Evolutionary conservation across 2,797 vertebrate genomes (phyloP).

Genomic region (Sebastes glaucus): DNA sequence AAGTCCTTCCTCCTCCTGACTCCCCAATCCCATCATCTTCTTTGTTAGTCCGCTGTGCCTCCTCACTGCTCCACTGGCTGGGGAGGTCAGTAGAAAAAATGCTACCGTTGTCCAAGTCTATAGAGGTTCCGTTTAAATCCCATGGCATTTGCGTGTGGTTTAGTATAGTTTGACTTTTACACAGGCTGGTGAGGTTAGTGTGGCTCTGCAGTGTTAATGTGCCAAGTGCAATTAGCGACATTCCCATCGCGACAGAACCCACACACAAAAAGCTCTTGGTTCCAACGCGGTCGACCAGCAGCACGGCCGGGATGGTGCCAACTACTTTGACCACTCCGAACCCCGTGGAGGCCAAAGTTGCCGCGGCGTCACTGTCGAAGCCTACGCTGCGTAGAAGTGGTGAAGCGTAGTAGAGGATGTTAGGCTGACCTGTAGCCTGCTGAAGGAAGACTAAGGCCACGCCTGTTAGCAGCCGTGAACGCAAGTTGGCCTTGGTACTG

Average conservation of each 20-base stretch:
- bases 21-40: slow-evolving; percentile 18
- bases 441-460: slow-evolving; percentile 90
- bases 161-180: slow-evolving; percentile 72
- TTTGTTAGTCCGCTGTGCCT: slow-evolving; percentile 10
- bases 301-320: slow-evolving; percentile 89
- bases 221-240: slow-evolving; percentile 87
- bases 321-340: slow-evolving; percentile 93
- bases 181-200: slow-evolving; percentile 87
- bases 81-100: slow-evolving; percentile 24
- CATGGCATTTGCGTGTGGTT: slow-evolving; percentile 74
- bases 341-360: slow-evolving; percentile 92
- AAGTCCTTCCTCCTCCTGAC: slow-evolving; percentile 10
- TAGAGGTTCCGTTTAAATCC: slow-evolving; percentile 51
- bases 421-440: slow-evolving; percentile 94
- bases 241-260: slow-evolving; percentile 89
- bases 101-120: slow-evolving; percentile 27
- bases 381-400: slow-evolving; percentile 93
- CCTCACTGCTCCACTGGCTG: slow-evolving; percentile 33
- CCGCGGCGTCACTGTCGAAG: slow-evolving; percentile 92
- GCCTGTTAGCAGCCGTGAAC: slow-evolving; percentile 89
- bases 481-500: slow-evolving; percentile 90
- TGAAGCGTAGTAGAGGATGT: slow-evolving; percentile 94
- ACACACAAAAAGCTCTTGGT: slow-evolving; percentile 92
- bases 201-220: slow-evolving; percentile 87
- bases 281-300: slow-evolving; percentile 92